These are phyloP conservation scores for Cryptosula pallasiana DNA, from an alignment of 2,888 invertebrate species.

Conservation along the genomic window DNA sequence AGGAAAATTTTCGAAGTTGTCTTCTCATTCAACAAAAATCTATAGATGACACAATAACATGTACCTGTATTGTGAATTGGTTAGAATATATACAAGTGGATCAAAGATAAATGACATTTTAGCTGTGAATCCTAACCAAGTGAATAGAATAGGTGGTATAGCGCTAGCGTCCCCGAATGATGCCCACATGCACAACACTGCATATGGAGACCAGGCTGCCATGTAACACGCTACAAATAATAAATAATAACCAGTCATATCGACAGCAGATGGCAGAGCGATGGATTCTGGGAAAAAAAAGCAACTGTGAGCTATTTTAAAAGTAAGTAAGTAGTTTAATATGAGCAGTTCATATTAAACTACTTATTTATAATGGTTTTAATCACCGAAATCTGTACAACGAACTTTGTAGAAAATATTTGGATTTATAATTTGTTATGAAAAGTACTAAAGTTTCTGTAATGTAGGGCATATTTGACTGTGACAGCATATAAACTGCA, in stretches of 20 bases:
- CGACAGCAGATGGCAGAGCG: neutral
- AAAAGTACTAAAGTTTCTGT: too few relatives aligned
- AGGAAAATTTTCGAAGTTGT: too few relatives aligned
- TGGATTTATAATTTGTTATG: too few relatives aligned
- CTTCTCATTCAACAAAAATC: too few relatives aligned
- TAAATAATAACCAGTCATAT: neutral
- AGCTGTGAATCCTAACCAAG: conserved; percentile 5
- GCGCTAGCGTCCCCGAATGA: conserved; percentile 3
- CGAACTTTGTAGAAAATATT: too few relatives aligned
- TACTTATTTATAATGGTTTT: too few relatives aligned
- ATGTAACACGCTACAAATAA: conserved; percentile 1
- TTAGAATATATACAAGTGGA: neutral
- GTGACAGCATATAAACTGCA: too few relatives aligned
- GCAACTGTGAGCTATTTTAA: neutral
- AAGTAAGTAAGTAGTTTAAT: neutral
- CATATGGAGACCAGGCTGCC: conserved; percentile 9
- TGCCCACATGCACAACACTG: neutral
- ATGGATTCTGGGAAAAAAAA: neutral
- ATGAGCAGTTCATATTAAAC: too few relatives aligned
- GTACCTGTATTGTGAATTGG: conserved; percentile 1
- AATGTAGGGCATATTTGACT: too few relatives aligned
- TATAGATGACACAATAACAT: too few relatives aligned
- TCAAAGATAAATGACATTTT: conserved; percentile 8
- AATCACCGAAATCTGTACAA: too few relatives aligned
- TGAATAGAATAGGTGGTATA: conserved; percentile 5